Percentiles rank a stretch among this genome's conserved stretches.
Evolutionary conservation across 2,113 vertebrate species (phyloP).

Genomic region (Tenrec ecaudatus): DNA sequence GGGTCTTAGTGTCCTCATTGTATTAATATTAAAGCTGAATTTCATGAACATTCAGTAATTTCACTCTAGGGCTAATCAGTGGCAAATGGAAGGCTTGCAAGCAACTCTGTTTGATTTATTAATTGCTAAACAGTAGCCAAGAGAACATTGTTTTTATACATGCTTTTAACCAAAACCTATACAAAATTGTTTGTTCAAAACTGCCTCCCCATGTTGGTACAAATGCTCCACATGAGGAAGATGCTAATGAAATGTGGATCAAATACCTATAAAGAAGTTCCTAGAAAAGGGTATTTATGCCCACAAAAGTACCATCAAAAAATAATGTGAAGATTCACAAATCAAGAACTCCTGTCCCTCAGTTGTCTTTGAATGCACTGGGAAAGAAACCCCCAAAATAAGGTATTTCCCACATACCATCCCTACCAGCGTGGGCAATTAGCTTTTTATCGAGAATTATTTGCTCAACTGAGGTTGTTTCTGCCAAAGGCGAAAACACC

Average conservation of each 20-base stretch:
- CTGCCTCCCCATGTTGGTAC: neutral
- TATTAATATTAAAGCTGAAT: neutral
- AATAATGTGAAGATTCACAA: neutral
- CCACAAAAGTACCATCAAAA: neutral
- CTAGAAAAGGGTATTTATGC: neutral
- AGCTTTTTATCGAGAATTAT: neutral
- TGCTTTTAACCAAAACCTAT: neutral
- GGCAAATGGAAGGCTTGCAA: neutral
- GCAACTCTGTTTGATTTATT: neutral
- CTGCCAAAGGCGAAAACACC: neutral
- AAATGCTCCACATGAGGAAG: slow-evolving; percentile 31
- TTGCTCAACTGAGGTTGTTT: slow-evolving; percentile 30
- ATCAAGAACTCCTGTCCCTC: neutral
- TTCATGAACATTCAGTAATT: slow-evolving; percentile 5
- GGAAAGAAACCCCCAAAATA: neutral
- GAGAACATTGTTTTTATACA: neutral
- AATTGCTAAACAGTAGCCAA: too few relatives aligned
- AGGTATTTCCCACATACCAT: neutral
- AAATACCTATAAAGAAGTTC: neutral
- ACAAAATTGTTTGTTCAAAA: neutral
- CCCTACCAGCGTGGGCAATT: neutral
- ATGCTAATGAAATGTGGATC: neutral
- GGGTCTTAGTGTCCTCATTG: neutral
- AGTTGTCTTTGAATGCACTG: neutral
- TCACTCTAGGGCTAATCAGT: neutral